Evolutionary conservation across 2,797 vertebrate genomes (phyloP).

Genomic region (Varecia variegata): DNA sequence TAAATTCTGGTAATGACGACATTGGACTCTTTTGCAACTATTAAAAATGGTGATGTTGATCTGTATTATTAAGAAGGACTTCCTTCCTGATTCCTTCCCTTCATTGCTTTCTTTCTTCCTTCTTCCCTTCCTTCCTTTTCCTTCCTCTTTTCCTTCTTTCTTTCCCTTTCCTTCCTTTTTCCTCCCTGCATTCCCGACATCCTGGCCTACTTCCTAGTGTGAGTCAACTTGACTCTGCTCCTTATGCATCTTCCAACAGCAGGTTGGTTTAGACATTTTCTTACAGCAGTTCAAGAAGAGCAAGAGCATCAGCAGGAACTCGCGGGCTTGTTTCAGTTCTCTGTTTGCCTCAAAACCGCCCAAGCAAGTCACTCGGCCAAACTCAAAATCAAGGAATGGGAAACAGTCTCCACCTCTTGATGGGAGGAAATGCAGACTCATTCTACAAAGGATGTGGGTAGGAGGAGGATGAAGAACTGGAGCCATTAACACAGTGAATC

Average conservation of each 20-base stretch:
- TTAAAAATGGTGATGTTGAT: not conserved
- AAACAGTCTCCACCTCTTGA: not conserved
- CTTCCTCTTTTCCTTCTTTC: not conserved
- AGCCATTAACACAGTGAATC: not conserved
- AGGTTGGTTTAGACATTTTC: not conserved
- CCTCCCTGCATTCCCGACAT: not conserved
- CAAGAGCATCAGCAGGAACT: not conserved
- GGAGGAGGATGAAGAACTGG: not conserved
- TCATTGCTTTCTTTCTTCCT: not conserved
- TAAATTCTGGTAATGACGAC: not conserved
- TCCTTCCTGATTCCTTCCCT: not conserved
- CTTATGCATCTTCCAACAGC: not conserved
- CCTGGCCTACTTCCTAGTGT: not conserved
- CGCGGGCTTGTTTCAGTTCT: not conserved
- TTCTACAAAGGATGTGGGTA: not conserved
- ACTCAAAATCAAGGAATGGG: not conserved
- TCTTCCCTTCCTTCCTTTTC: not conserved
- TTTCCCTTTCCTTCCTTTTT: not conserved
- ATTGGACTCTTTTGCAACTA: not conserved
- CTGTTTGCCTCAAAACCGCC: not conserved
- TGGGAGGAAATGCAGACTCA: not conserved
- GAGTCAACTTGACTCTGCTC: not conserved
- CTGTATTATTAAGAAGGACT: not conserved
- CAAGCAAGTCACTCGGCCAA: not conserved
- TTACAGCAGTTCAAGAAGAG: not conserved